Conservation (phyloP, 2,797 vertebrate genomes). For the Falco berigora region DNA sequence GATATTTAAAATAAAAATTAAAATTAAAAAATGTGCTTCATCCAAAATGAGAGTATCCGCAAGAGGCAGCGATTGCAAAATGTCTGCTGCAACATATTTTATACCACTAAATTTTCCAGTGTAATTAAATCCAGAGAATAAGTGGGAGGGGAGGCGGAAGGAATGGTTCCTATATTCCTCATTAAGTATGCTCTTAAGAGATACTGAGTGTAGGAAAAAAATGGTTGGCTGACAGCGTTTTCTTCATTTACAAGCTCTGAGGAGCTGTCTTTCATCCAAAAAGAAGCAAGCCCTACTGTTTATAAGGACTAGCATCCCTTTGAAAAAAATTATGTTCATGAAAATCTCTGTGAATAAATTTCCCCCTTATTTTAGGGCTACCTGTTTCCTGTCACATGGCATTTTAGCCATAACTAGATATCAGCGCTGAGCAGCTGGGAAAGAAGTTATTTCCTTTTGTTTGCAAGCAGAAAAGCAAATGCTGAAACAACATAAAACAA, state of each 20-base stretch:
- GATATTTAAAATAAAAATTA: neutral
- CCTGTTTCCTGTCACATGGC: neutral
- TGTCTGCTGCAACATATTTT: neutral
- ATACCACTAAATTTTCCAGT: constrained; percentile 30
- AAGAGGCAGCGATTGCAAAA: constrained; percentile 13
- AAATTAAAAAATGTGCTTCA: neutral
- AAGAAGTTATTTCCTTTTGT: neutral
- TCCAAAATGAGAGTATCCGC: neutral
- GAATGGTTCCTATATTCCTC: constrained; percentile 4
- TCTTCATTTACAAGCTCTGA: neutral
- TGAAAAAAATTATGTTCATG: neutral
- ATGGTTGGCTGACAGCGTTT: neutral
- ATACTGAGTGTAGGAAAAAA: neutral
- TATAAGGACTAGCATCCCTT: neutral
- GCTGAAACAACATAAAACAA: neutral
- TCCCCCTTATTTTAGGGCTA: neutral
- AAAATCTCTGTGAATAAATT: neutral
- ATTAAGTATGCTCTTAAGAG: constrained; percentile 8
- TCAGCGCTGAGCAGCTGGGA: neutral
- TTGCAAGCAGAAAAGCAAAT: neutral
- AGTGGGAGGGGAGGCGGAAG: neutral
- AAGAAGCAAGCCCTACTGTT: neutral
- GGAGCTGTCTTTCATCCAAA: neutral
- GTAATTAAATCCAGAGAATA: constrained; percentile 25
- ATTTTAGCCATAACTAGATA: neutral